Evolutionary conservation across 2,888 invertebrate species (phyloP), one percentile per base, ranked within the genome.

Genomic region (Notocelia uddmanniana): DNA sequence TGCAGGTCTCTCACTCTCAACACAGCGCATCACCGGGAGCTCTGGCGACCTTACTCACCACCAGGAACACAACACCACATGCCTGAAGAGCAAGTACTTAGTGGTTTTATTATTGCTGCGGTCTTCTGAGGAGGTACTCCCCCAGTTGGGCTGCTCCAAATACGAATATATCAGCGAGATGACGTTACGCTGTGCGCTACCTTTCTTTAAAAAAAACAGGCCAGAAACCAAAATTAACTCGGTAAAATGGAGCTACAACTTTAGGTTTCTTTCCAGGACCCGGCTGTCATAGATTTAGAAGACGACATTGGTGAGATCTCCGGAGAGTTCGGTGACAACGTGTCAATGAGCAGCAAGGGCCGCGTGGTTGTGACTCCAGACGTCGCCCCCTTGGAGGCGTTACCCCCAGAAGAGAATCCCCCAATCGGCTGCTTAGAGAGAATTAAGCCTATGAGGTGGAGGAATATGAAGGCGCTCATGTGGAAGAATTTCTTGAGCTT

Each of bases 401-500:
- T 97, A 75, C 97, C 97, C 0, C 96, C 96, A 0, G 96, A 96
- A 64, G 96, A 96, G 76, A 94, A 95, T 50, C 93, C 95, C 0
- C 90, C 94, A 3, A 89, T 89, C 21, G 92, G 91, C 0, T 93
- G 94, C 64, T 89, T 93, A 77, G 95, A 96, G 74, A 92, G 94
- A 74, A 90, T 95, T 62, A 95, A 95, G 85, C 95, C 97, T 50
- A 94, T 97, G 89, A 94, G 96, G 79, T 89, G 94, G 76, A 93
- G 95, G 81, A 96, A 97, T 80, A 96, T 97, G 96, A 96, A 96
- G 78, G 97, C 98, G 0, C 89, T 98, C 23, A 95, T 98, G 58
- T 97, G 98, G 97, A 98, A 98, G 87, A 98, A 98, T 85, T 96
- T 97, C 81, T 93, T 97, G 67, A 97, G 97, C 95, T 96, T 98